Base-by-base conservation (phyloP, 2,113 vertebrate genomes). In the Cynoglossus semilaevis region DNA sequence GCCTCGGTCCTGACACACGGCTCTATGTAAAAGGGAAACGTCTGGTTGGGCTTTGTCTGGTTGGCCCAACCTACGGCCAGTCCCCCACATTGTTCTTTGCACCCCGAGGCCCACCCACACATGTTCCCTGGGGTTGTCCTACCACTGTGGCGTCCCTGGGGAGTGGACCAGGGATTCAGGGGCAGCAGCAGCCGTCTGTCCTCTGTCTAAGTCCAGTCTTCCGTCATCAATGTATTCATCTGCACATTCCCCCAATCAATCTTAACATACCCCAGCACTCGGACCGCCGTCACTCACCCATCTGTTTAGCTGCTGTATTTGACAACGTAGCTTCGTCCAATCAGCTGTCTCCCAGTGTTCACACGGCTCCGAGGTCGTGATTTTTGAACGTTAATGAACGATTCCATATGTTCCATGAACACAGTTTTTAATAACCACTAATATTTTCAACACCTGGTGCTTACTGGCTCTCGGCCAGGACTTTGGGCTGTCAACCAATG, bases 21-120 rank as follows among this genome's bases (percentile, higher is more conserved):
- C 85, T 87, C 89, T 89, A 86, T 89, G 89, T 86, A 88, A 87
- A 89, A 79, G 80, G 52, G 57, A 65, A 61, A 63, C 58, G 58
- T 51, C 51, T 50, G 66, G 43, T 51, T 56, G 56, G 46, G 54
- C 52, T 71, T 71, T 78, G 57, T 48, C 52, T 70, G 63, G 67
- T 59, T 35, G 41, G 40, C 40, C 70, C 50, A 38, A 40, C 71
- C 78, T 67, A n/a, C 67, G 77, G 76, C 82, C 82, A 66, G 67
- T 62, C 70, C 67, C 81, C 66, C 57, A 46, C 72, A 78, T 82
- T 77, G 75, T 74, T 55, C 63, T 50, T 55, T 70, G 47, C 49
- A 82, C 64, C 77, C 70, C 19, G 5, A 53, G 67, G 63, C 69
- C 68, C 50, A 58, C 72, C 73, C 71, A 50, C 51, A 19, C 61